Base-by-base conservation (phyloP, 2,888 invertebrate genomes). In the Folsomia manolachei region DNA sequence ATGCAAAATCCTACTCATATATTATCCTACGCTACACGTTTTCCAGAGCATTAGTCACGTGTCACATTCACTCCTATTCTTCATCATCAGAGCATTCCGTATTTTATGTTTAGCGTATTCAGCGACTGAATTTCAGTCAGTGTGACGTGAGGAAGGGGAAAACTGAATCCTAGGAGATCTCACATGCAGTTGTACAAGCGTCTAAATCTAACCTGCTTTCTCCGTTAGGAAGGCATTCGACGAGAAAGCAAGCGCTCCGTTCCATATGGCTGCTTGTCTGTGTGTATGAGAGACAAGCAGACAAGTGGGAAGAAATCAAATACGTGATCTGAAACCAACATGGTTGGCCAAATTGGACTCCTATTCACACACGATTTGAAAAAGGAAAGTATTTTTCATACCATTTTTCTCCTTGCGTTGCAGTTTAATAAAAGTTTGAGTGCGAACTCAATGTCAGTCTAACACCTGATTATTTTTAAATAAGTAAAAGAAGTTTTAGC, bases 261-360 rank as follows among this genome's bases (percentile, higher is more conserved):
- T 67, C 53, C 25, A n/a, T 7, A 66, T 18, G 14, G 53, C 2
- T 25, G 9, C 60, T 51, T 7, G 53, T 25, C 24, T 53, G 4
- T 65, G 27, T 27, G n/a, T 52, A n/a, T 51, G 56, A 27, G 19
- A 63, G 61, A 63, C 63, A 63, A 63, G 24, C 62, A 69, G n/a
- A n/a, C n/a, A n/a, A n/a, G 60, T 21, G 60, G 23, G 51, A 69
- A 63, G 68, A 67, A 71, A 71, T 68, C 68, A 68, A 53, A 52
- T 68, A 71, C 71, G 71, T 71, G 71, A 71, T 67, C 63, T 71
- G 71, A 71, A 71, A 71, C 66, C 71, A 65, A 71, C 68, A 63
- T 68, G 61, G n/a, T 18, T 27, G 62, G 24, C 51, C 24, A 66
- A 66, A 66, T 66, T 66, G 51, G 65, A 52, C 65, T 66, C 51